A percentile compares a stretch with the other conserved stretches of the same genome.
These are phyloP conservation scores for Anguilla marmorata DNA, from an alignment of 2,797 vertebrate species.

Conservation along the genomic window DNA sequence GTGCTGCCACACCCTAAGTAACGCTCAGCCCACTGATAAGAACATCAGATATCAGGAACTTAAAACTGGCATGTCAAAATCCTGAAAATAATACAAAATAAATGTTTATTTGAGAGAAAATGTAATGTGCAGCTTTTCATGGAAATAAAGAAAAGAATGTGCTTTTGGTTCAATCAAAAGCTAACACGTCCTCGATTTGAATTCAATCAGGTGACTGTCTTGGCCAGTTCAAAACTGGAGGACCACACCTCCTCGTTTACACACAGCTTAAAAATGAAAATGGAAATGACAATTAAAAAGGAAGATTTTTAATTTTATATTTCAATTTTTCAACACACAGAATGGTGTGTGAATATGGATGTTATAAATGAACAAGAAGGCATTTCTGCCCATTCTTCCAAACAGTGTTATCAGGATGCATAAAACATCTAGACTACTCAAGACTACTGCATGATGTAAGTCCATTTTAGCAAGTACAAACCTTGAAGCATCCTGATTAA, in stretches of 20 bases:
- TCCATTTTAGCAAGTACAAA: conserved; percentile 25
- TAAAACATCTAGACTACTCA: not conserved
- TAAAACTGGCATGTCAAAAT: not conserved
- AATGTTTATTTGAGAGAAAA: no score
- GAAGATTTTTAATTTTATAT: no score
- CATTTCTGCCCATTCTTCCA: not conserved
- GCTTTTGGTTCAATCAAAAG: not conserved
- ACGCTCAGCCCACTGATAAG: not conserved
- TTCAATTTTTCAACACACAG: no score
- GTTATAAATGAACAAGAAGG: not conserved
- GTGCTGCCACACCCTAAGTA: not conserved
- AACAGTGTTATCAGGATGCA: not conserved
- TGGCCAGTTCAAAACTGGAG: no score
- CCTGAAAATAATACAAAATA: no score
- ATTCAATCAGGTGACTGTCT: no score
- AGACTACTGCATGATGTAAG: not conserved
- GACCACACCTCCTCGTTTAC: no score
- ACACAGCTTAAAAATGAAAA: no score
- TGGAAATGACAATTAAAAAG: no score
- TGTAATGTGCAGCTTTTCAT: no score
- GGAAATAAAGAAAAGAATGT: not conserved
- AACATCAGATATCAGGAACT: not conserved
- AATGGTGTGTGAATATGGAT: not conserved
- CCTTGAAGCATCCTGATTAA: conserved; percentile 37
- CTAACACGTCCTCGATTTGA: no score